A percentile compares a stretch with the other conserved stretches of the same genome.
These are phyloP conservation scores for Spodoptera frugiperda DNA, from an alignment of 1,140 invertebrate genomes.

Conservation along the genomic window DNA sequence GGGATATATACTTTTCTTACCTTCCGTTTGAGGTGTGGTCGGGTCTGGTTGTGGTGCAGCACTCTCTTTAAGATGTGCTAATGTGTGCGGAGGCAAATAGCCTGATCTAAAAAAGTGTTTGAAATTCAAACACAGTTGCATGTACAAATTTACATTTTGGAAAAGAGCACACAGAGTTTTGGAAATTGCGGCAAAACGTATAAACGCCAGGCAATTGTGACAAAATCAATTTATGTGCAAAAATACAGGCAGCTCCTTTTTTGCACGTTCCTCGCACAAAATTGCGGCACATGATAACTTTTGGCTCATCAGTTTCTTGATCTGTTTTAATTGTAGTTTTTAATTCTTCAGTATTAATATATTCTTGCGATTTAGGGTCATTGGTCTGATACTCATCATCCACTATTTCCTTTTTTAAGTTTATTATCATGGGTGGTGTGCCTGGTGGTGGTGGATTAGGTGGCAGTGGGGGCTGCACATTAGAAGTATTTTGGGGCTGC, in stretches of 20 bases:
- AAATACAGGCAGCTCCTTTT: constrained; percentile 62
- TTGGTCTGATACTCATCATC: constrained; percentile 41
- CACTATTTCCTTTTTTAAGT: constrained; percentile 28
- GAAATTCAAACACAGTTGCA: constrained; percentile 71
- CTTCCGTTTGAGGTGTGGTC: constrained; percentile 54
- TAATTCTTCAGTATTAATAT: not conserved
- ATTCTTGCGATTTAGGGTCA: constrained; percentile 9
- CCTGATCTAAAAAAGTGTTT: constrained; percentile 70
- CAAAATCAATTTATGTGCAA: constrained; percentile 61
- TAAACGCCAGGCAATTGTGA: constrained; percentile 65
- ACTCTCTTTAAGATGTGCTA: constrained; percentile 57
- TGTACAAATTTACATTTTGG: constrained; percentile 71
- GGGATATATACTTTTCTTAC: not conserved
- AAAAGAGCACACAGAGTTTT: constrained; percentile 63
- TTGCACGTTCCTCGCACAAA: constrained; percentile 69
- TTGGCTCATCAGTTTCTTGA: constrained; percentile 32
- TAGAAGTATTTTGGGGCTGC: constrained; percentile 18
- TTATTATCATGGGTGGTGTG: constrained; percentile 5
- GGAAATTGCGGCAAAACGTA: constrained; percentile 72
- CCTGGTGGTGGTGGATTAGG: constrained; percentile 46
- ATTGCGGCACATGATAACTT: constrained; percentile 64
- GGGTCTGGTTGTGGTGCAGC: constrained; percentile 45
- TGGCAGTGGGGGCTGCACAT: constrained; percentile 39
- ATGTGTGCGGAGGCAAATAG: constrained; percentile 62
- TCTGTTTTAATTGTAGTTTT: constrained; percentile 9